Conservation (phyloP, 92 coral and sea anemone species). For the Zoanthus sansibaricus region DNA sequence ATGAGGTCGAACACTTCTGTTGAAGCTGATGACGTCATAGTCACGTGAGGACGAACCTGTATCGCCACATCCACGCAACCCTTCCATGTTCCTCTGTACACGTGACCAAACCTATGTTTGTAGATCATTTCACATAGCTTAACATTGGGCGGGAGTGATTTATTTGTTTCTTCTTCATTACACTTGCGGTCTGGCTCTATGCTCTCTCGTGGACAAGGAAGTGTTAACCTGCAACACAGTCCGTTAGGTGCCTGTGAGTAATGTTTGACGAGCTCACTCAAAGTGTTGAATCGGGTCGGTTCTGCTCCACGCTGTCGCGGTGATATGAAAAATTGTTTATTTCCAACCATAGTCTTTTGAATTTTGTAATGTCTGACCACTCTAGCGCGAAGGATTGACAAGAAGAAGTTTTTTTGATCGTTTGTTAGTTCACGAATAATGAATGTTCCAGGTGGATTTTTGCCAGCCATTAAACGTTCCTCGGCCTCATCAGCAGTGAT, state of each 20-base stretch:
- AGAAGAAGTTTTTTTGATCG: conserved; percentile 9
- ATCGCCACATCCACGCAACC: conserved; percentile 33
- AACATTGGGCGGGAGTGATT: background rate
- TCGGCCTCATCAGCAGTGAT: conserved; percentile 26
- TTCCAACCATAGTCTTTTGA: background rate
- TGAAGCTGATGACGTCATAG: conserved; percentile 38
- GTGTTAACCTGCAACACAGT: conserved; percentile 17
- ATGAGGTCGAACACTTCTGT: conserved; percentile 35
- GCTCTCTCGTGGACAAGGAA: background rate
- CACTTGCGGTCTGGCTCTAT: background rate
- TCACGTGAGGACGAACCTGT: conserved; percentile 22
- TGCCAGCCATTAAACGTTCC: conserved; percentile 2
- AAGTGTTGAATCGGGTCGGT: conserved; percentile 21
- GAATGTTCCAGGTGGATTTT: conserved; percentile 16
- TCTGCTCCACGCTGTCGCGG: conserved; percentile 8
- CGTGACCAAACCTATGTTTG: conserved; percentile 36
- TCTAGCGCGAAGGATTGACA: conserved; percentile 26
- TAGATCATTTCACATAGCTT: conserved; percentile 18
- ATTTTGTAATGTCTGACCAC: conserved; percentile 43
- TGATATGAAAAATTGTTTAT: conserved; percentile 13
- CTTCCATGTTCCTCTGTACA: conserved; percentile 38
- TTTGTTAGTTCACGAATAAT: conserved; percentile 12
- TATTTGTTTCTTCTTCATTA: background rate
- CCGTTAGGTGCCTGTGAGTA: conserved; percentile 28
- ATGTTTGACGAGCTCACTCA: conserved; percentile 19